These are phyloP conservation scores for Gorsachius goisagi DNA, from an alignment of 2,113 vertebrate species.

Conservation along the genomic window DNA sequence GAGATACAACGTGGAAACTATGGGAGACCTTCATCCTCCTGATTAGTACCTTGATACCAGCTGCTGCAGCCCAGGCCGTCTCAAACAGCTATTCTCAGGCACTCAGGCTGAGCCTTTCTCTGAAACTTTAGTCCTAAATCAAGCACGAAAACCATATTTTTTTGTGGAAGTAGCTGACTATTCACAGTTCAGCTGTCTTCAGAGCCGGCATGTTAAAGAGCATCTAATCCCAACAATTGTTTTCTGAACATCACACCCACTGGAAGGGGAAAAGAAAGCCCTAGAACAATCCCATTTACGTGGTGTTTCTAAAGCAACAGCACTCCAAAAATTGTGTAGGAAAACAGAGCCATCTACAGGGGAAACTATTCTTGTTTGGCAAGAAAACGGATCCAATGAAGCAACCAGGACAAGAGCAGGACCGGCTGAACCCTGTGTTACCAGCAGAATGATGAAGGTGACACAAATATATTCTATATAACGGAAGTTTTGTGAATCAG, in stretches of 20 bases:
- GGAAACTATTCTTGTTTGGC: not conserved
- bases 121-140: not conserved
- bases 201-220: accelerated
- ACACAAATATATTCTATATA: not conserved
- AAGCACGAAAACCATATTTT: not conserved
- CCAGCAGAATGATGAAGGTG: not conserved
- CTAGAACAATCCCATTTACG: not conserved
- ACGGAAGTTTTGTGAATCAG: not conserved
- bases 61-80: not conserved
- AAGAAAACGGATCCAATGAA: not conserved
- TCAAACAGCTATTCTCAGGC: not conserved
- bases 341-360: slow-evolving; percentile 69
- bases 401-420: not conserved
- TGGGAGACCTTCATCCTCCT: not conserved
- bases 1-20: not conserved
- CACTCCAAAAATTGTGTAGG: not conserved
- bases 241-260: not conserved
- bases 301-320: not conserved
- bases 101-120: not conserved
- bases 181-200: not conserved
- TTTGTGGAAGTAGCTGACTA: not conserved
- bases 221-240: not conserved
- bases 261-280: not conserved
- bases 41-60: not conserved
- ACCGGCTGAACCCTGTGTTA: not conserved